Conservation (phyloP, 1,140 invertebrate species). For the Ips nitidus region DNA sequence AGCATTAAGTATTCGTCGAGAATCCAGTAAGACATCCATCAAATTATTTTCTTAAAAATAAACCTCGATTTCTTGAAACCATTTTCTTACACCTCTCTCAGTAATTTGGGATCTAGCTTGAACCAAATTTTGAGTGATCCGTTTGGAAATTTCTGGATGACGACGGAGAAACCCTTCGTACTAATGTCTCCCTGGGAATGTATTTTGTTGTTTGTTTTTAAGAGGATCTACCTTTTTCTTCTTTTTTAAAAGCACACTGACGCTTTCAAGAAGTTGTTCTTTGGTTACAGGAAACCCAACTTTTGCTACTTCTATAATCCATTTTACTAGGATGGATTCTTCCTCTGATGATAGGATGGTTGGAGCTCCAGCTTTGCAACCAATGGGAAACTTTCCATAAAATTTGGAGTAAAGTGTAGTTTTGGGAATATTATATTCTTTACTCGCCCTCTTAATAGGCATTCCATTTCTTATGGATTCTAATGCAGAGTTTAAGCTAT, state of each 20-base stretch:
- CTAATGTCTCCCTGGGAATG: constrained; percentile 10
- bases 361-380: background rate
- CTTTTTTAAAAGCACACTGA: no score
- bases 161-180: constrained; percentile 10
- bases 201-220: background rate
- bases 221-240: no score
- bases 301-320: background rate
- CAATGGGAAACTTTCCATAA: background rate
- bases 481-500: no score
- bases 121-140: constrained; percentile 40
- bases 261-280: background rate
- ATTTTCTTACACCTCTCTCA: constrained; percentile 41
- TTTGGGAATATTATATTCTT: no score
- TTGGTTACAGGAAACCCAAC: background rate
- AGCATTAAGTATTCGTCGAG: no score
- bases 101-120: constrained; percentile 44
- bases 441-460: no score
- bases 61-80: constrained; percentile 40
- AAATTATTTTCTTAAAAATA: background rate
- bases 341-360: background rate
- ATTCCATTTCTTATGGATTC: no score
- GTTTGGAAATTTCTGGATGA: constrained; percentile 12
- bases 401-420: no score
- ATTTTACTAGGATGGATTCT: background rate
- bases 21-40: no score